Percentiles rank a stretch among this genome's conserved stretches.
These are phyloP conservation scores for Plutella xylostella DNA, from an alignment of 2,888 invertebrate species.

Conservation along the genomic window DNA sequence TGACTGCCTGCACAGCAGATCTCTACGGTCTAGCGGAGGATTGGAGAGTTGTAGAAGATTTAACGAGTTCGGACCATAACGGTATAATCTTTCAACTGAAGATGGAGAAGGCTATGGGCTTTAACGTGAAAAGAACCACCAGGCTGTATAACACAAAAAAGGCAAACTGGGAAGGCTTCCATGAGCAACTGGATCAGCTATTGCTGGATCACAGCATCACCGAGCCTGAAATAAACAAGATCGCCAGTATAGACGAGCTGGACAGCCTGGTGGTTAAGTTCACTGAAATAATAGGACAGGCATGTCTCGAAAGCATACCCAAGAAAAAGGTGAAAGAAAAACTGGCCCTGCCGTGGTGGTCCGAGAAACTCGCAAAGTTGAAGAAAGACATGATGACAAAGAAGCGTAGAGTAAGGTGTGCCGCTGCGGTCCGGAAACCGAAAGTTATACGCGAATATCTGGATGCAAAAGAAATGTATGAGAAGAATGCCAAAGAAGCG, in stretches of 20 bases:
- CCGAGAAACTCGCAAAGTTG: not conserved
- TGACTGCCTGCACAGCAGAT: not conserved
- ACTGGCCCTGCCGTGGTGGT: conserved; percentile 11
- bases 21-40: no score
- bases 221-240: not conserved
- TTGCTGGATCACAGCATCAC: not conserved
- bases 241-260: not conserved
- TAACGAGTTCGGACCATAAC: conserved; percentile 12
- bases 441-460: conserved; percentile 3
- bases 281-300: not conserved
- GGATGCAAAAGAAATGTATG: not conserved
- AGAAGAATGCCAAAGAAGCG: not conserved
- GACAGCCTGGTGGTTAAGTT: not conserved
- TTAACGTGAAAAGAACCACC: conserved; percentile 4
- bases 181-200: not conserved
- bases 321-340: not conserved
- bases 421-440: not conserved
- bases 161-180: conserved; percentile 5
- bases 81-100: conserved; percentile 7
- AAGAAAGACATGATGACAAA: not conserved
- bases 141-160: conserved; percentile 19
- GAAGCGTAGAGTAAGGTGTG: conserved; percentile 6
- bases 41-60: not conserved
- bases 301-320: not conserved
- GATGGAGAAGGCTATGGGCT: not conserved